These are phyloP conservation scores for Rallus crepitans DNA, from an alignment of 2,797 vertebrate genomes.

Conservation along the genomic window DNA sequence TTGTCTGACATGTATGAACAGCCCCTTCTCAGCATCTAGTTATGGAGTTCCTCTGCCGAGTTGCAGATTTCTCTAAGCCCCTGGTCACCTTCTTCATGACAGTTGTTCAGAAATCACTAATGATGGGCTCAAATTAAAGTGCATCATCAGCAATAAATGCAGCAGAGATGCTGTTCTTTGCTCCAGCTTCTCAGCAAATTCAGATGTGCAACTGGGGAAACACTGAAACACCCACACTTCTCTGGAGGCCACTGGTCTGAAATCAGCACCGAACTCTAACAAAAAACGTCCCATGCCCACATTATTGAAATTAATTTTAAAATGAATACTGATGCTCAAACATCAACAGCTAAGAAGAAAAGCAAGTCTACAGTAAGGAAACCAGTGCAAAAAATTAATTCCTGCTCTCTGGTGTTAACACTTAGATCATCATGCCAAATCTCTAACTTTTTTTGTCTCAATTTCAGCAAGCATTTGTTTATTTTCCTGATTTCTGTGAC, in stretches of 20 bases:
- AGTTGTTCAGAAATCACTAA: neutral
- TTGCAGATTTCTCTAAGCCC: neutral
- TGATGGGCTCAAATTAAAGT: slow-evolving; percentile 22
- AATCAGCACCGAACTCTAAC: neutral
- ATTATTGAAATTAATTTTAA: neutral
- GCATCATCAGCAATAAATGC: slow-evolving; percentile 48
- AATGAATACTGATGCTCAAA: neutral
- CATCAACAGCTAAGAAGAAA: neutral
- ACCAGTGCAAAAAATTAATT: neutral
- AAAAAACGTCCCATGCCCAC: neutral
- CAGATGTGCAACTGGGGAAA: neutral
- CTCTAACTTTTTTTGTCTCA: neutral
- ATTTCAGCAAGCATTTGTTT: neutral
- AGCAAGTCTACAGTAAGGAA: neutral
- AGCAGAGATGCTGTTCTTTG: slow-evolving; percentile 5
- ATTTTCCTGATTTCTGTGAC: neutral
- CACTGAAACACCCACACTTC: neutral
- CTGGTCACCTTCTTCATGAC: slow-evolving; percentile 43
- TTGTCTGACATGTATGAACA: neutral
- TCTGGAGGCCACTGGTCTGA: neutral
- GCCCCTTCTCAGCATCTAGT: slow-evolving; percentile 28
- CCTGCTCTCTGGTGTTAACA: neutral
- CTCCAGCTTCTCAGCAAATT: neutral
- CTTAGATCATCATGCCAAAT: neutral
- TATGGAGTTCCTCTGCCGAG: neutral